Percentiles rank a stretch among this genome's conserved stretches.
Evolutionary conservation across 1,140 invertebrate genomes (phyloP).

Genomic region (Physella acuta): DNA sequence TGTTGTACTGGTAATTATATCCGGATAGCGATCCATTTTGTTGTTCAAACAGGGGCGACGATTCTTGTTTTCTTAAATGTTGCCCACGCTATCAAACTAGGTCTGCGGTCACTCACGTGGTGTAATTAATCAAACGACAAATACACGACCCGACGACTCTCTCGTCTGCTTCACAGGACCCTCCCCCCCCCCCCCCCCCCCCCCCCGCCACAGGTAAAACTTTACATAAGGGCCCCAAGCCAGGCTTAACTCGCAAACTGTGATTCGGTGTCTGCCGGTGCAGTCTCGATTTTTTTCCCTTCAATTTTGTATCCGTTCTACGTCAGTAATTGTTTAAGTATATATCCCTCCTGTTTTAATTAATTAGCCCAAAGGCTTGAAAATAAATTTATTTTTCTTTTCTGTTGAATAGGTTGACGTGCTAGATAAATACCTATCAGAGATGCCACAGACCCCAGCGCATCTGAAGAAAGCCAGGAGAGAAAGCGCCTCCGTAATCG

Average conservation of each 20-base stretch:
- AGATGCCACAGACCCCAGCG: slow-evolving; percentile 7
- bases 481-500: slow-evolving; percentile 68
- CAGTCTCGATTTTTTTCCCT: background rate
- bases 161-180: slow-evolving; percentile 9
- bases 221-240: slow-evolving; percentile 8
- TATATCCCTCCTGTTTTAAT: no score
- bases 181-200: slow-evolving; percentile 27
- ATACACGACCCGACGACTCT: no score
- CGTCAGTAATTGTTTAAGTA: no score
- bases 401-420: slow-evolving; percentile 11
- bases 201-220: slow-evolving; percentile 18
- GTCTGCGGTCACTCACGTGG: no score
- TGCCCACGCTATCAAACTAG: no score
- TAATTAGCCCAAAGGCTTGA: no score
- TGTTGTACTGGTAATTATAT: no score
- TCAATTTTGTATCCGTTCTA: no score
- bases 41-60: no score
- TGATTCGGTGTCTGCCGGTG: background rate
- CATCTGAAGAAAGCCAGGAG: slow-evolving; percentile 62
- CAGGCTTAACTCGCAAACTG: background rate
- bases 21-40: no score
- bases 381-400: background rate
- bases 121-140: no score
- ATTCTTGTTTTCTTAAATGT: no score
- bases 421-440: slow-evolving; percentile 25